Conservation (phyloP, 2,113 vertebrate species). For the Sterna hirundo region DNA sequence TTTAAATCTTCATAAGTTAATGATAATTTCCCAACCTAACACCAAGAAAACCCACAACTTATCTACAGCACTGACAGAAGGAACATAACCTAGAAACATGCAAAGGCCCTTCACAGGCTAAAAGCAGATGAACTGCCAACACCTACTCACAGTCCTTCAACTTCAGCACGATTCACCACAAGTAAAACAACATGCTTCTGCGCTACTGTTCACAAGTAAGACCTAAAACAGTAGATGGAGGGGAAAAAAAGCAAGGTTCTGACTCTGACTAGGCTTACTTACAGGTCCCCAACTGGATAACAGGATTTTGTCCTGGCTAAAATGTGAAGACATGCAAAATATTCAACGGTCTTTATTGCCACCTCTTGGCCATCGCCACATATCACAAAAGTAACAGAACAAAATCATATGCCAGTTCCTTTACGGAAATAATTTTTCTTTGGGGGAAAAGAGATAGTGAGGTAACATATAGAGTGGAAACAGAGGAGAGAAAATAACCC, state of each 20-base stretch:
- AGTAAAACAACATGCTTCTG: neutral
- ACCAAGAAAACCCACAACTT: neutral
- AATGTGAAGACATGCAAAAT: neutral
- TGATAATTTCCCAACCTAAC: neutral
- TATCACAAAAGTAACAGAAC: neutral
- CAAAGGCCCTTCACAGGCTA: neutral
- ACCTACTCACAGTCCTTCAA: neutral
- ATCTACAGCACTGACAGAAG: neutral
- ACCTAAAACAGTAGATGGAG: neutral
- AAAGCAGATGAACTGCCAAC: neutral
- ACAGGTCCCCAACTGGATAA: neutral
- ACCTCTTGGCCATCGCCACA: constrained; percentile 6
- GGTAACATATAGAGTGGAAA: constrained; percentile 19
- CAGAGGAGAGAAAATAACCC: neutral
- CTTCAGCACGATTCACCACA: neutral
- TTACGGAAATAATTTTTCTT: neutral
- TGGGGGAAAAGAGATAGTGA: neutral
- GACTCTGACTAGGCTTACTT: neutral
- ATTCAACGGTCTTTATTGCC: neutral
- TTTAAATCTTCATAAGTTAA: neutral
- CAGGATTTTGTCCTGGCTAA: neutral
- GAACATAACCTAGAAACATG: neutral
- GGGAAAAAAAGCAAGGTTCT: neutral
- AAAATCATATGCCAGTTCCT: neutral
- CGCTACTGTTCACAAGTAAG: neutral